phyloP scores from a whole-genome alignment of 2,888 invertebrate species.

The Clunio marinus region DNA sequence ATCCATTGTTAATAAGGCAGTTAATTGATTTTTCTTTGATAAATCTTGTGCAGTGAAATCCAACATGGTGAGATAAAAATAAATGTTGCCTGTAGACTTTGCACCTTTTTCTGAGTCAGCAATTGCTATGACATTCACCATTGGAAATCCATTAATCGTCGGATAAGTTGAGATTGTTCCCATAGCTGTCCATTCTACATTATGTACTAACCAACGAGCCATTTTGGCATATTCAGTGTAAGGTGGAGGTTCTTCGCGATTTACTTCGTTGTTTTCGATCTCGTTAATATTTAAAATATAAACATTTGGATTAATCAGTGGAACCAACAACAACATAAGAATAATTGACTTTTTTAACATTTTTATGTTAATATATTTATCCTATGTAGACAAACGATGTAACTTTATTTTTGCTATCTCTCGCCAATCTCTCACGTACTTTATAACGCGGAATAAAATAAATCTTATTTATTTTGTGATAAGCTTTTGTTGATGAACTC shows the following conservation, averaged over 20 bases:
- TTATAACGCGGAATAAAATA: too few species aligned
- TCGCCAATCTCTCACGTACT: too few species aligned
- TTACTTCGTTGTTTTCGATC: not conserved
- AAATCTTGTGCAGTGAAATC: conserved; percentile 50
- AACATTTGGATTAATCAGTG: not conserved
- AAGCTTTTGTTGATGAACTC: too few species aligned
- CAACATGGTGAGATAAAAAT: conserved; percentile 48
- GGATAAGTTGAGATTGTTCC: conserved; percentile 48
- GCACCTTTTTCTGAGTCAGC: conserved; percentile 45
- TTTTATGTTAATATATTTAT: not conserved
- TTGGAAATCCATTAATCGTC: conserved; percentile 47
- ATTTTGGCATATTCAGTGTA: conserved; percentile 47
- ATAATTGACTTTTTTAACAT: not conserved
- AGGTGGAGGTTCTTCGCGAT: conserved; percentile 26
- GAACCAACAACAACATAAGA: not conserved
- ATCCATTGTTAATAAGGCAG: conserved; percentile 47
- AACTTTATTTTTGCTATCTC: too few species aligned
- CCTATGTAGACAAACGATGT: too few species aligned
- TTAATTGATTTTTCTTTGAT: conserved; percentile 46
- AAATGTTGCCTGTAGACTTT: conserved; percentile 48
- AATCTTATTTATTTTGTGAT: too few species aligned
- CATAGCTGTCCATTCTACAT: conserved; percentile 48
- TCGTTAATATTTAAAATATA: not conserved
- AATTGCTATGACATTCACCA: conserved; percentile 51
- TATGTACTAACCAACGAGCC: conserved; percentile 48